Conservation (phyloP, 2,797 vertebrate genomes). For the Danio tinwini region DNA sequence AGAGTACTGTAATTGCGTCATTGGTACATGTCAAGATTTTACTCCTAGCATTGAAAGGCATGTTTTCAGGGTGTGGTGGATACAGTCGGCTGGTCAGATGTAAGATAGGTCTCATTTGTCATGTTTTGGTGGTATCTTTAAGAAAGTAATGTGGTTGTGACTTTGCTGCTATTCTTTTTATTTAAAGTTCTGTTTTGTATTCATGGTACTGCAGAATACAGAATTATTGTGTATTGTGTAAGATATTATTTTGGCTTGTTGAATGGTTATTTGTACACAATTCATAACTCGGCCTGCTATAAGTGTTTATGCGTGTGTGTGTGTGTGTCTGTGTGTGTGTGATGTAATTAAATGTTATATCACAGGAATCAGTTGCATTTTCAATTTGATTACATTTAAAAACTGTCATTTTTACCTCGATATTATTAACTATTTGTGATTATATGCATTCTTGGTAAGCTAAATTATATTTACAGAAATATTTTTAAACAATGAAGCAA, state of each 20-base stretch:
- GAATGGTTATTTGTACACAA: neutral
- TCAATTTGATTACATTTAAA: too few relatives aligned
- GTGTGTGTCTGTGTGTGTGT: too few relatives aligned
- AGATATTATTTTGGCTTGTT: neutral
- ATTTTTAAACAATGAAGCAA: too few relatives aligned
- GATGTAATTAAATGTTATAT: too few relatives aligned
- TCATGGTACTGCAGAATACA: neutral
- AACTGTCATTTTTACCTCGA: too few relatives aligned
- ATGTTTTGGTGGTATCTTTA: conserved; percentile 17
- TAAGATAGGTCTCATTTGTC: conserved; percentile 18
- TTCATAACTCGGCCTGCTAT: too few relatives aligned
- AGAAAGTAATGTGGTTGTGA: neutral
- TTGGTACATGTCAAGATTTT: conserved; percentile 41
- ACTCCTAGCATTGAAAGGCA: conserved; percentile 9
- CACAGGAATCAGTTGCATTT: too few relatives aligned
- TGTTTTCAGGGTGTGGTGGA: conserved; percentile 48
- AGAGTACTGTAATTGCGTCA: conserved; percentile 43
- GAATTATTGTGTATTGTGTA: neutral
- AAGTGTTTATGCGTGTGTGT: too few relatives aligned
- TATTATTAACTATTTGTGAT: too few relatives aligned
- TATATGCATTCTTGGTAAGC: too few relatives aligned
- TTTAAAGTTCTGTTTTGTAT: neutral
- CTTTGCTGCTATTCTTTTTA: neutral
- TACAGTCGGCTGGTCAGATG: conserved; percentile 19
- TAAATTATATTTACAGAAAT: too few relatives aligned